Evolutionary conservation across 92 coral and sea anemone genomes (phyloP).

Genomic region (Meandrina meandrites): DNA sequence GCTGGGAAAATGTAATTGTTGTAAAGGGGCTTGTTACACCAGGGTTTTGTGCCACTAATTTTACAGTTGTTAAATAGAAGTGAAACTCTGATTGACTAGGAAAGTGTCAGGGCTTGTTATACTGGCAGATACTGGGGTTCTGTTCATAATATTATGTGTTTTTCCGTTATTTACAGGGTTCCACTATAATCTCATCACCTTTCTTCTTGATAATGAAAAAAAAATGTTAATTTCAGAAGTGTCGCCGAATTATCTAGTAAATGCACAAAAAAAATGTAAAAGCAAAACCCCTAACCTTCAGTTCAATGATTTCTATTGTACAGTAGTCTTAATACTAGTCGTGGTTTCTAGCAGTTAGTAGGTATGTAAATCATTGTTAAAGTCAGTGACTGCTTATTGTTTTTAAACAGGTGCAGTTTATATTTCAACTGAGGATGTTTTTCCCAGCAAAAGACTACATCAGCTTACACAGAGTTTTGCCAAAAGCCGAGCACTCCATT

Average conservation of each 20-base stretch:
- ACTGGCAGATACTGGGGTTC: no score
- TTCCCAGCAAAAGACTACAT: slow-evolving; percentile 93
- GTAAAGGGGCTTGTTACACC: not conserved
- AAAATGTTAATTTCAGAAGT: no score
- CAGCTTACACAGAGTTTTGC: slow-evolving; percentile 82
- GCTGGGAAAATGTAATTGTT: not conserved
- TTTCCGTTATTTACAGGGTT: no score
- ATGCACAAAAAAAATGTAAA: no score
- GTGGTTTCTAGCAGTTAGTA: not conserved
- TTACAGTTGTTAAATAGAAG: no score
- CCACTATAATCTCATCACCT: not conserved
- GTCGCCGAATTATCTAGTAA: no score
- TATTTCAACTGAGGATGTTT: slow-evolving; percentile 93
- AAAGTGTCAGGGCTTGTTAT: no score
- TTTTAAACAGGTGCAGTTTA: slow-evolving; percentile 76
- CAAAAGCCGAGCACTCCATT: slow-evolving; percentile 41
- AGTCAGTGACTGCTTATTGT: not conserved
- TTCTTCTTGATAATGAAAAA: not conserved
- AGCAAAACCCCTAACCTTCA: no score
- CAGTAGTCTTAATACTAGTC: no score
- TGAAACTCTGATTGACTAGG: no score
- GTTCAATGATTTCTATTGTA: no score
- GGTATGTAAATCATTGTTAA: not conserved
- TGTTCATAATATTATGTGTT: no score
- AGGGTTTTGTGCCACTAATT: not conserved